Conservation (phyloP, 2,797 vertebrate genomes). For the Molothrus aeneus region DNA sequence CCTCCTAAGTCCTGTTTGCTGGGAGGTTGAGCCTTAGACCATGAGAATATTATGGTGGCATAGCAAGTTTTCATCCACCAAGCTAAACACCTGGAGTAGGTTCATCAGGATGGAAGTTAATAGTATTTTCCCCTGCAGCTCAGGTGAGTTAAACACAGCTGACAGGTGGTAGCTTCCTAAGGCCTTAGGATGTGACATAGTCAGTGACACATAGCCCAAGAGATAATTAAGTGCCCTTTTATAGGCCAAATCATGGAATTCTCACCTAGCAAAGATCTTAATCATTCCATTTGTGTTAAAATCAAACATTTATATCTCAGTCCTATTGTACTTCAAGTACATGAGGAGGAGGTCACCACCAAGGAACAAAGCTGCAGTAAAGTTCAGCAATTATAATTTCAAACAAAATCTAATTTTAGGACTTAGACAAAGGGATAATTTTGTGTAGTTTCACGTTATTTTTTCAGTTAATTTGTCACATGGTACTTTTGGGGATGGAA, state of each 20-base stretch:
- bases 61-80: background rate
- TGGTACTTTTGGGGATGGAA: background rate
- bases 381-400: background rate
- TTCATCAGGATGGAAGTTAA: background rate
- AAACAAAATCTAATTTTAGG: background rate
- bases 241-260: background rate
- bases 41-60: background rate
- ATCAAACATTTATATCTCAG: background rate
- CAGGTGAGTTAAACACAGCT: background rate
- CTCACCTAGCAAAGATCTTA: background rate
- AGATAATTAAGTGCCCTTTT: background rate
- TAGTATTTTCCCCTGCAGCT: background rate
- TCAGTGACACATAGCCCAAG: background rate
- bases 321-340: background rate
- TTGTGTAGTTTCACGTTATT: background rate
- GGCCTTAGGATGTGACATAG: background rate
- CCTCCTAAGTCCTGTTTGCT: background rate
- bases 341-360: background rate
- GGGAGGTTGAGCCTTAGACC: background rate
- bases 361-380: background rate
- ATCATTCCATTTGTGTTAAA: background rate
- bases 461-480: background rate
- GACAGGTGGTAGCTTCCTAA: background rate
- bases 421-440: background rate
- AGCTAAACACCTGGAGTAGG: background rate